phyloP scores from a whole-genome alignment of 2,113 vertebrate genomes.

The Semnornis frantzii region DNA sequence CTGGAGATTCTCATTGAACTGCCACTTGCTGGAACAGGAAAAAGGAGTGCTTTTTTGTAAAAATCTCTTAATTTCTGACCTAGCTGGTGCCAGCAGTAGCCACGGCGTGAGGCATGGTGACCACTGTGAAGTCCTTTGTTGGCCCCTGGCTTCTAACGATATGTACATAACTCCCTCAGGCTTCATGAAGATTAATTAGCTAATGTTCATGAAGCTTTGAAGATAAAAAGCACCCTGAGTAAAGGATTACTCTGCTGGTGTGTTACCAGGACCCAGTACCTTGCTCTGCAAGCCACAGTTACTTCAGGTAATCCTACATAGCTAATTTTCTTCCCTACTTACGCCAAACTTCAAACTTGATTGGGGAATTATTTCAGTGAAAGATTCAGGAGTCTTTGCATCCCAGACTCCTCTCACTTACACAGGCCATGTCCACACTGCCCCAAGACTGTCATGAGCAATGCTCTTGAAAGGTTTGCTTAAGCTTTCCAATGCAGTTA shows the following conservation, averaged over 20 bases:
- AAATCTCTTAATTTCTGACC: slow-evolving; percentile 3
- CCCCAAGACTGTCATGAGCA: neutral
- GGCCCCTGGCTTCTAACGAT: neutral
- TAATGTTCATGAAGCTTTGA: neutral
- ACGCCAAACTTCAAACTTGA: neutral
- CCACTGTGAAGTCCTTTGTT: neutral
- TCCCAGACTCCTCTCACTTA: neutral
- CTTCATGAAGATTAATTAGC: slow-evolving; percentile 13
- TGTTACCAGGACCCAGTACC: neutral
- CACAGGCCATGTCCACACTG: neutral
- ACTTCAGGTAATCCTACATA: neutral
- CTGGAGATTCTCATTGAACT: neutral
- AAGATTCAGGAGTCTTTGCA: neutral
- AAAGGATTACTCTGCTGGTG: neutral
- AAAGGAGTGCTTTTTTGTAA: neutral
- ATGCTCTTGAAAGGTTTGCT: neutral
- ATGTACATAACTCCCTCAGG: neutral
- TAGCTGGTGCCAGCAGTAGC: neutral
- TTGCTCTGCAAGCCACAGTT: neutral
- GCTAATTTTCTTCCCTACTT: neutral
- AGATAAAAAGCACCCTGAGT: neutral
- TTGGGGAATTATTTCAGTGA: neutral
- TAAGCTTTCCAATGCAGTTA: neutral
- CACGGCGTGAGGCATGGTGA: neutral
- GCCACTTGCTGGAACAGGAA: neutral